Base-by-base conservation (phyloP, 2,113 vertebrate genomes). In the Bubo scandiacus region DNA sequence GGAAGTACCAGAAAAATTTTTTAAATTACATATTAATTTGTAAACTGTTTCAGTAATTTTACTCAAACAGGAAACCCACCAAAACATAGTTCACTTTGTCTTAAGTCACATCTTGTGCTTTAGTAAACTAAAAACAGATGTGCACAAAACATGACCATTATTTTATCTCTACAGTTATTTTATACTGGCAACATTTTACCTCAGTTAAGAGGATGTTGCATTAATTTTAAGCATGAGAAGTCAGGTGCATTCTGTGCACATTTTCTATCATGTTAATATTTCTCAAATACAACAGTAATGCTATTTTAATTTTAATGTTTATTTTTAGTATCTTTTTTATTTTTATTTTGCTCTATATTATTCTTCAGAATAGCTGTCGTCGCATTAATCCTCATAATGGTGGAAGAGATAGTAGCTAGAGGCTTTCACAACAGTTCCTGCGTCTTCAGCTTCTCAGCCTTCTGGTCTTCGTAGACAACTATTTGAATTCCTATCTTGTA, bases 351-450 rank as follows among this genome's bases (percentile, higher is more conserved):
- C 54, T 67, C 5, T 68, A 45, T 98, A 68, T 97, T 97, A 52
- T 57, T 96, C 89, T 98, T 97, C 79, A 97, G 97, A 55, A 66
- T 78, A 77, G 55, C 59, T 95, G 23, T 97, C 57, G 97, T 96
- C 13, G 98, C 97, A 96, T 98, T 99, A 57, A 98, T 98, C 97
- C 98, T 91, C 42, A 36, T 83, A 57, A 73, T 57, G 22, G 16
- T 49, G 34, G 65, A 82, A 71, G 23, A 61, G 19, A 15, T 9
- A 66, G 40, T 25, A 30, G 47, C 49, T 71, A 38, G 65, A 77
- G 10, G 23, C 27, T 91, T 81, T 91, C 27, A 43, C 22, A 61
- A 38, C 22, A 22, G 3, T 85, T 81, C 9, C 12, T 49, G 20
- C 3, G 2, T 91, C 32, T 92, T 59, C 79, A 73, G 49, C 54